These are phyloP conservation scores for Apotomis betuletana DNA, from an alignment of 2,888 invertebrate species.

Conservation along the genomic window DNA sequence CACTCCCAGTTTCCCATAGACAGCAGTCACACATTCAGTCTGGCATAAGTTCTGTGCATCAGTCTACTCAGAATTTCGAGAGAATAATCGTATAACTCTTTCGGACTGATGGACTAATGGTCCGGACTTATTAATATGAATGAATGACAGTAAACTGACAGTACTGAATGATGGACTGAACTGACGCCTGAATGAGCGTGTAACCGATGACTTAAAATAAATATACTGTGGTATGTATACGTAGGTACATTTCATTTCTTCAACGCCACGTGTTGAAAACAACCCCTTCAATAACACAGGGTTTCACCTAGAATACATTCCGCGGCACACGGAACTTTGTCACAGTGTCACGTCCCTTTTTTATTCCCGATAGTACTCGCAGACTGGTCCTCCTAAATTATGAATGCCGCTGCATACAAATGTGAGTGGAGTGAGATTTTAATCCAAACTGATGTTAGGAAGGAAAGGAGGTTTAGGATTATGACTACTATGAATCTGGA, in stretches of 20 bases:
- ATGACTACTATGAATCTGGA: too few species aligned
- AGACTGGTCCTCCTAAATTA: conserved; percentile 51
- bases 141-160: too few species aligned
- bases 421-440: conserved; percentile 38
- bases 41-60: too few species aligned
- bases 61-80: too few species aligned
- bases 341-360: conserved; percentile 48
- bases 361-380: conserved; percentile 51
- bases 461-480: too few species aligned
- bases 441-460: conserved; percentile 30
- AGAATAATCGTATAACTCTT: too few species aligned
- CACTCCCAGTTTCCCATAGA: too few species aligned
- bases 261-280: conserved; percentile 17
- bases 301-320: conserved; percentile 26
- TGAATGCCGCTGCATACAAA: conserved; percentile 53
- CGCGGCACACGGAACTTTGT: conserved; percentile 20
- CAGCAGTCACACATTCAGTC: too few species aligned
- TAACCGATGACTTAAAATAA: background rate
- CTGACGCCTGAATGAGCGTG: too few species aligned
- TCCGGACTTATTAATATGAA: too few species aligned
- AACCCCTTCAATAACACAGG: conserved; percentile 16
- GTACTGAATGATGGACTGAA: too few species aligned
- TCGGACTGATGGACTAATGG: too few species aligned
- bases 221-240: background rate
- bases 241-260: background rate